Evolutionary conservation across 2,797 vertebrate species (phyloP).

Genomic region (Xenopus petersii): DNA sequence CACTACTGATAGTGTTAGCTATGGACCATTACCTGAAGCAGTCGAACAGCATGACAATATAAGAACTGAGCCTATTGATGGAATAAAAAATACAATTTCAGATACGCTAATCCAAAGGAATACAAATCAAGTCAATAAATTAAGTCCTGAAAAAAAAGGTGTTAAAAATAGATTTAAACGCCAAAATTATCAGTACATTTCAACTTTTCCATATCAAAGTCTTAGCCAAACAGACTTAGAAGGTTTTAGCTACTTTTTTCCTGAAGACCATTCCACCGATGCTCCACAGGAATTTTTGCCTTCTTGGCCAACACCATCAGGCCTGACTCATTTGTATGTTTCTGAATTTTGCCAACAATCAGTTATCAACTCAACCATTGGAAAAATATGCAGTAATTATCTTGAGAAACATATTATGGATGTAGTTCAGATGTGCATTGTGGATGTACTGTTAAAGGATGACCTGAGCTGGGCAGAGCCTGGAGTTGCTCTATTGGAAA

Average conservation of each 20-base stretch:
- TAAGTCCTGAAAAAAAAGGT: conserved; percentile 2
- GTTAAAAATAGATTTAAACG: conserved; percentile 54
- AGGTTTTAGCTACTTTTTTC: conserved; percentile 79
- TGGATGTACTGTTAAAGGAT: conserved; percentile 83
- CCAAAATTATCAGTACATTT: conserved; percentile 60
- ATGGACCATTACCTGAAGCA: conserved; percentile 19
- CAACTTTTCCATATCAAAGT: conserved; percentile 63
- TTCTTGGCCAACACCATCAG: conserved; percentile 77
- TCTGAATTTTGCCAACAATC: conserved; percentile 63
- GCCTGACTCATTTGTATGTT: conserved; percentile 66
- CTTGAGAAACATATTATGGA: conserved; percentile 59
- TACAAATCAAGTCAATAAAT: background rate
- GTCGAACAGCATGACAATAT: conserved; percentile 32
- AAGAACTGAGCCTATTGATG: conserved; percentile 11
- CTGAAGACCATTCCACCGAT: conserved; percentile 74
- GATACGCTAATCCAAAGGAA: conserved; percentile 5
- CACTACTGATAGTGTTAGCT: conserved; percentile 24
- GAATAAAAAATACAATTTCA: conserved; percentile 26
- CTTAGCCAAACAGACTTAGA: conserved; percentile 69
- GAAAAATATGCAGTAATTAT: conserved; percentile 66
- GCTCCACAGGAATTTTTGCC: conserved; percentile 54
- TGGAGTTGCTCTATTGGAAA: conserved; percentile 78
- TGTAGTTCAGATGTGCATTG: conserved; percentile 72
- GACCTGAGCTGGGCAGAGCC: conserved; percentile 73
- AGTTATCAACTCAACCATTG: conserved; percentile 76